phyloP scores from a whole-genome alignment of 2,797 vertebrate genomes.

The Oryzias dopingdopingensis region DNA sequence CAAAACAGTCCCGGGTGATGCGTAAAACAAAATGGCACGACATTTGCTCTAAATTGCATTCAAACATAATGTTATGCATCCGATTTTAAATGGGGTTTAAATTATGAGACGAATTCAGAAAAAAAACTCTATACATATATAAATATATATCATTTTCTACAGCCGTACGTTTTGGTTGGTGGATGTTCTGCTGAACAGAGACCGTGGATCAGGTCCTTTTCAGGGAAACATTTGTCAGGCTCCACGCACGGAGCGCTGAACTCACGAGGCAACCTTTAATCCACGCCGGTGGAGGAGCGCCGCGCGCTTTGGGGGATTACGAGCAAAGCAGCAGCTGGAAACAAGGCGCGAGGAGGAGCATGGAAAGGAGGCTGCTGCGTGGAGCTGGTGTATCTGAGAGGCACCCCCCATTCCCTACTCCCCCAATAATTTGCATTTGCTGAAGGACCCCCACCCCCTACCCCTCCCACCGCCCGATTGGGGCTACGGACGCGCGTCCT shows the following conservation, averaged over 20 bases:
- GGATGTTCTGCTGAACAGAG: not conserved
- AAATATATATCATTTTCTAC: too few species aligned
- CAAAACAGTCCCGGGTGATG: too few species aligned
- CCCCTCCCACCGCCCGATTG: slow-evolving; percentile 3
- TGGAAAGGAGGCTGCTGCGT: slow-evolving; percentile 41
- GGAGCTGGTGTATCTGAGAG: slow-evolving; percentile 82
- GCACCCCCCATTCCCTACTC: slow-evolving; percentile 14
- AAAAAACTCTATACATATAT: too few species aligned
- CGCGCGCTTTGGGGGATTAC: slow-evolving; percentile 18
- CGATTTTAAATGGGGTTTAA: too few species aligned
- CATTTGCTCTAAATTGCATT: too few species aligned
- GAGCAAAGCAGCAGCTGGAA: slow-evolving; percentile 24
- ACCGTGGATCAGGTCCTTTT: slow-evolving; percentile 3
- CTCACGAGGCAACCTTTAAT: too few species aligned
- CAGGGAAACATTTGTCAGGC: not conserved
- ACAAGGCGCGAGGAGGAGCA: slow-evolving; percentile 36
- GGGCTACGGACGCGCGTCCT: not conserved
- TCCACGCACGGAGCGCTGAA: not conserved
- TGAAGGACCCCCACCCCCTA: slow-evolving; percentile 78
- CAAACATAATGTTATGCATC: too few species aligned
- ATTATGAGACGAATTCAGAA: too few species aligned
- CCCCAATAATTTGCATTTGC: slow-evolving; percentile 86
- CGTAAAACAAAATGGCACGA: too few species aligned
- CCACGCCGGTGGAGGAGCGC: not conserved
- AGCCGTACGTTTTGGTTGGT: too few species aligned